phyloP scores from a whole-genome alignment of 2,113 vertebrate species.

The Serilophus lunatus region DNA sequence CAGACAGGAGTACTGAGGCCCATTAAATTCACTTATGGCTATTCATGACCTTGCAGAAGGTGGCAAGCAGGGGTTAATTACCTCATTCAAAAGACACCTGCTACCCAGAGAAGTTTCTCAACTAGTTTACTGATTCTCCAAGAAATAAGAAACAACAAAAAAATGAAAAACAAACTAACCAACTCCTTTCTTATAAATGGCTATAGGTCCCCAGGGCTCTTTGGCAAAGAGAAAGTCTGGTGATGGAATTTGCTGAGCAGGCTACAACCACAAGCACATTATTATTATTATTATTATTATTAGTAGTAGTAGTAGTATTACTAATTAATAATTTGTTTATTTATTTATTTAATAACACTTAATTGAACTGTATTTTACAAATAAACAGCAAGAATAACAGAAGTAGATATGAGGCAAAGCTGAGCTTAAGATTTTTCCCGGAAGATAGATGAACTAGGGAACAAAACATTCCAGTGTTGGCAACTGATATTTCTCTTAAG shows the following conservation, averaged over 20 bases:
- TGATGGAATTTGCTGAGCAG: neutral
- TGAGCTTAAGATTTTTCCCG: neutral
- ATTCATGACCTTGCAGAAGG: fast-evolving
- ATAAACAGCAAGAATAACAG: neutral
- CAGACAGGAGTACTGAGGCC: neutral
- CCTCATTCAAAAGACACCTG: neutral
- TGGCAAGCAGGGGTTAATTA: neutral
- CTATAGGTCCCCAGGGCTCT: neutral
- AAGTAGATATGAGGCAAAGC: neutral
- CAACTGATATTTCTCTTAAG: slow-evolving; percentile 32
- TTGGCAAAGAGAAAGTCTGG: neutral
- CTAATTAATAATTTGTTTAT: too few relatives aligned
- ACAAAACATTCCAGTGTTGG: slow-evolving; percentile 7
- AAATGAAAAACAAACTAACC: neutral
- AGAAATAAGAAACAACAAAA: fast-evolving
- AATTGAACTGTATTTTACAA: neutral
- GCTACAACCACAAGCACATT: neutral
- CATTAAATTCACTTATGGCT: fast-evolving
- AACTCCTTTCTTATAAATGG: neutral
- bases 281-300: neutral
- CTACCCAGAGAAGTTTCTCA: neutral
- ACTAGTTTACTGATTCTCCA: fast-evolving
- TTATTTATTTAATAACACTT: neutral
- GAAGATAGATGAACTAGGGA: neutral
- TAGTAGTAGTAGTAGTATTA: too few relatives aligned